Base-by-base conservation (phyloP, 2,888 invertebrate genomes). In the Tenthredo mesomela region DNA sequence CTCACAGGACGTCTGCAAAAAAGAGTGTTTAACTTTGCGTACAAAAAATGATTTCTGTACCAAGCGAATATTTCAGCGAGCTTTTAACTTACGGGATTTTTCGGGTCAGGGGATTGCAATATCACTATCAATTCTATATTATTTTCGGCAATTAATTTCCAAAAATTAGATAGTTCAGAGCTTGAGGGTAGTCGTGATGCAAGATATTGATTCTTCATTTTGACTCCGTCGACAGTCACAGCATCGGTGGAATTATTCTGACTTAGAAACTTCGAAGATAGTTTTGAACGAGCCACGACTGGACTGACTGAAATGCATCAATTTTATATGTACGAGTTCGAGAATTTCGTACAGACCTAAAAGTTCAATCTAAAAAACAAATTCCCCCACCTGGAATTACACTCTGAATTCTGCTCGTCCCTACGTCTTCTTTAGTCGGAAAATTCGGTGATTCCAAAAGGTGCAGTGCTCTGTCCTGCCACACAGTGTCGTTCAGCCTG, bases 181-280 rank as follows among this genome's bases (percentile, higher is more conserved):
- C 92, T 92, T 86, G 94, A 83, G 0, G 94, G 94, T 70, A 93
- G 91, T 86, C 94, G 94, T 0, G 94, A 93, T 0, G 93, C 93
- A 12, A 94, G 90, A 84, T 92, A 94, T 85, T 93, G 92, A 84
- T 92, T 92, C 58, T 92, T 90, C 87, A 91, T 91, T 85, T 91
- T 90, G 61, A 89, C 89, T 84, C 91, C 93, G 84, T 94, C 93
- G 4, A 94, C 94, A 85, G 89, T 89, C 15, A 94, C 92, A 0
- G 94, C 94, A 73, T 94, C 94, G 43, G 94, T 93, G 86, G 94
- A 94, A 77, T 93, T 92, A 33, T 94, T 93, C 50, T 90, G 91
- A 77, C 90, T 91, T 75, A 94, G 93, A 1, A 89, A 85, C 0
- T 85, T 33, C 5, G 93, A 92, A 84, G 91, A 92, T 85, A 92